These are phyloP conservation scores for Cremastinae sp. DNA, from an alignment of 2,888 invertebrate species.

Conservation along the genomic window DNA sequence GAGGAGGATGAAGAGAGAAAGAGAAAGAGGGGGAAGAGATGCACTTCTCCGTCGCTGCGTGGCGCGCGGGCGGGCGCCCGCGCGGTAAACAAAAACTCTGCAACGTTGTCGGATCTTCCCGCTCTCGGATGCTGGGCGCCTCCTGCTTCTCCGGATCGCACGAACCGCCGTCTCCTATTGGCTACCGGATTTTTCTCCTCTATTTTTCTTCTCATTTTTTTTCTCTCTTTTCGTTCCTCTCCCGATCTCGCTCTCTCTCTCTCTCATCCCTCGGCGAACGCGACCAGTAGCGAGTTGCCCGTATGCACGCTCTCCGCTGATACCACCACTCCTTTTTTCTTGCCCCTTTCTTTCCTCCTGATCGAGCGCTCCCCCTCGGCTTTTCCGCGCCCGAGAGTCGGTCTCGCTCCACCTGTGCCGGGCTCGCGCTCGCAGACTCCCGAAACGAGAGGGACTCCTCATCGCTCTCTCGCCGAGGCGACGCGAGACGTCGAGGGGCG, in stretches of 20 bases:
- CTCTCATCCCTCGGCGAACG: slow-evolving; percentile 48
- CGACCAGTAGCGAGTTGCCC: slow-evolving; percentile 27
- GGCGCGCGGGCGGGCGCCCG: slow-evolving; percentile 62
- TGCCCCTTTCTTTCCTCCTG: slow-evolving; percentile 48
- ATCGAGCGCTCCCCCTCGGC: slow-evolving; percentile 17
- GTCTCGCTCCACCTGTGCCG: slow-evolving; percentile 55
- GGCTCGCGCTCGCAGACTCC: slow-evolving; percentile 65
- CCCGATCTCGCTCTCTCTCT: slow-evolving; percentile 46
- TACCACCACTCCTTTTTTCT: slow-evolving; percentile 36
- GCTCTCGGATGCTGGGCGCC: slow-evolving; percentile 68
- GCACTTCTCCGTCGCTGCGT: slow-evolving; percentile 65
- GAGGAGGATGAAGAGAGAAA: neutral
- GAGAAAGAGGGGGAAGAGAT: slow-evolving; percentile 50
- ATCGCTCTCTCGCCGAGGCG: slow-evolving; percentile 50
- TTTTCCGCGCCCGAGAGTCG: slow-evolving; percentile 25
- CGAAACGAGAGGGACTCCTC: slow-evolving; percentile 60
- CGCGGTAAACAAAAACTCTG: slow-evolving; percentile 79
- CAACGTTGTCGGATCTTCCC: slow-evolving; percentile 79
- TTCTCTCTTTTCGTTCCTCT: slow-evolving; percentile 69
- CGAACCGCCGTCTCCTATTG: slow-evolving; percentile 67
- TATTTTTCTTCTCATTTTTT: slow-evolving; percentile 66
- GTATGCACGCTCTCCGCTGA: slow-evolving; percentile 11
- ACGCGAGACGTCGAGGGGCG: slow-evolving; percentile 49
- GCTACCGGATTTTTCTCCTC: slow-evolving; percentile 75
- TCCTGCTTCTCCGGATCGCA: slow-evolving; percentile 62